These are phyloP conservation scores for Stigmatopora nigra DNA, from an alignment of 2,113 vertebrate species.

Conservation along the genomic window DNA sequence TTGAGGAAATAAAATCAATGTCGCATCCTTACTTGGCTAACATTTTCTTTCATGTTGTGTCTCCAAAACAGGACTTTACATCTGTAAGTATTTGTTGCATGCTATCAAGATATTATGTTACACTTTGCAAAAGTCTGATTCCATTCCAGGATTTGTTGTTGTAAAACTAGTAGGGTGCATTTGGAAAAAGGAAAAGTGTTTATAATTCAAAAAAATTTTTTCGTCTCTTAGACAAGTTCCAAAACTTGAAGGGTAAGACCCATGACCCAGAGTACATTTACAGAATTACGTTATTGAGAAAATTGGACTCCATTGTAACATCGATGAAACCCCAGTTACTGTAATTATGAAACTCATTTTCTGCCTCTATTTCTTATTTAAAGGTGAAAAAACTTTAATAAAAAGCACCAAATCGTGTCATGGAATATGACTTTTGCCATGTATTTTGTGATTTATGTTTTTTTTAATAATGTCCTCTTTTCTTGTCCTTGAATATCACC, in stretches of 20 bases:
- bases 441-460: background rate
- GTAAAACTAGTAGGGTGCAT: background rate
- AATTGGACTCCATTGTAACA: background rate
- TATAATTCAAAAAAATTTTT: background rate
- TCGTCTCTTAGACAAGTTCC: background rate
- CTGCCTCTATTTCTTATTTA: background rate
- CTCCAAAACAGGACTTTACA: constrained; percentile 67
- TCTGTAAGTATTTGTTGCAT: constrained; percentile 64
- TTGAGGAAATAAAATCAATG: background rate
- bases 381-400: background rate
- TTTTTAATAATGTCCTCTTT: background rate
- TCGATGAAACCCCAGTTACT: background rate
- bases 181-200: background rate
- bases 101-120: background rate
- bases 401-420: background rate
- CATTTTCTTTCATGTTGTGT: background rate
- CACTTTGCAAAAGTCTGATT: background rate
- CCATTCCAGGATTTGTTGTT: background rate
- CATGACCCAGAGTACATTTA: background rate
- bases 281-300: no score
- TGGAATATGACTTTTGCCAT: background rate
- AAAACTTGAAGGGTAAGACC: background rate
- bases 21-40: constrained; percentile 17
- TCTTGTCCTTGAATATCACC: constrained; percentile 8
- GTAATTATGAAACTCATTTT: background rate